These are phyloP conservation scores for Schizopygopsis malacanthus DNA, from an alignment of 2,797 vertebrate genomes.

Conservation along the genomic window DNA sequence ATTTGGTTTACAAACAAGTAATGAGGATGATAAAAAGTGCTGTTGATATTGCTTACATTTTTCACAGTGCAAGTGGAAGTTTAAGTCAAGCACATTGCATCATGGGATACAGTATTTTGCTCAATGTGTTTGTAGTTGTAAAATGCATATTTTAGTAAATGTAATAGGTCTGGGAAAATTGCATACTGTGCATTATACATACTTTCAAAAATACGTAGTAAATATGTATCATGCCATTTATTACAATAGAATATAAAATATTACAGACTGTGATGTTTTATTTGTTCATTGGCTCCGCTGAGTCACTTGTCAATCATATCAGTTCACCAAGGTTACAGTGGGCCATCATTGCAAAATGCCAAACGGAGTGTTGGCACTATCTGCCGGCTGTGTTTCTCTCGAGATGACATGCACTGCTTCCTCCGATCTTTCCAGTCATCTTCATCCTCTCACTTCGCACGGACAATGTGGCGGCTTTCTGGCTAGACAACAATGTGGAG, in stretches of 20 bases:
- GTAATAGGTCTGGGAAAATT: not conserved
- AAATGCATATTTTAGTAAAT: not conserved
- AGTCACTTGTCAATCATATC: conserved; percentile 41
- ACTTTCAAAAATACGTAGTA: not conserved
- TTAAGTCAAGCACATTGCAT: not conserved
- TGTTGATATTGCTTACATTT: not conserved
- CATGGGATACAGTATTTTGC: not conserved
- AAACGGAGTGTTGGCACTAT: not conserved
- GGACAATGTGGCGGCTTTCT: conserved; percentile 31
- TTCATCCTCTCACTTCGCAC: conserved; percentile 52
- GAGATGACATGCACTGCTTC: conserved; percentile 49
- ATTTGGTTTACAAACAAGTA: not conserved
- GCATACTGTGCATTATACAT: not conserved
- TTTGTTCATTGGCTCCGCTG: conserved; percentile 16
- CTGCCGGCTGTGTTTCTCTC: conserved; percentile 4
- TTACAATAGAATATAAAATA: not conserved
- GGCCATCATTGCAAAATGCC: not conserved
- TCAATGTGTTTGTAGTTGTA: not conserved
- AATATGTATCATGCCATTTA: not conserved
- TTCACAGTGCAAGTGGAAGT: not conserved
- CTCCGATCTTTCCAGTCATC: conserved; percentile 66
- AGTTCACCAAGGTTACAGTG: conserved; percentile 27
- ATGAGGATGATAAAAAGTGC: not conserved
- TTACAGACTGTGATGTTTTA: not conserved
- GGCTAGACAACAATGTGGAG: not conserved